Conservation (phyloP, 1,140 invertebrate genomes). For the Eueides isabella region DNA sequence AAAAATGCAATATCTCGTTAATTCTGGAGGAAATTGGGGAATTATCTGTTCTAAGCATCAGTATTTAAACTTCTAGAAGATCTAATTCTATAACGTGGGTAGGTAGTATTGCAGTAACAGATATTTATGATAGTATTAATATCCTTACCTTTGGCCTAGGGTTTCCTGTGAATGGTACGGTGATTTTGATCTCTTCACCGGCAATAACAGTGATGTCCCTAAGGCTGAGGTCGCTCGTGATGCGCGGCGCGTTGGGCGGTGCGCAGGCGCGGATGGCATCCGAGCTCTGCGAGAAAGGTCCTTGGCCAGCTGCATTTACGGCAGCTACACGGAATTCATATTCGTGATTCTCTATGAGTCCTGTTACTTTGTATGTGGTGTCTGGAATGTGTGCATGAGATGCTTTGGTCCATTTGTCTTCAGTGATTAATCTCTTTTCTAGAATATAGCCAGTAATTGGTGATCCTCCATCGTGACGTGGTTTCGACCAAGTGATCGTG, state of each 20-base stretch:
- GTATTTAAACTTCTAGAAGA: background rate
- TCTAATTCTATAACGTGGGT: background rate
- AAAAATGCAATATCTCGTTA: no score
- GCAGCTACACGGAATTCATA: constrained; percentile 99
- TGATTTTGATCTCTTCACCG: constrained; percentile 97
- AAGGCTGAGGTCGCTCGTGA: constrained; percentile 95
- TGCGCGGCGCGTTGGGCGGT: constrained; percentile 94
- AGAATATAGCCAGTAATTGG: constrained; percentile 96
- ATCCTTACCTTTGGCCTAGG: constrained; percentile 89
- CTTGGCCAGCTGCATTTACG: constrained; percentile 97
- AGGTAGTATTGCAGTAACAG: background rate
- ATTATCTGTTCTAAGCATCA: background rate
- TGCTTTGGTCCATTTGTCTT: constrained; percentile 96
- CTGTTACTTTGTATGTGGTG: constrained; percentile 91
- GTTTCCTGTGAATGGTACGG: constrained; percentile 95
- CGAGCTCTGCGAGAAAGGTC: constrained; percentile 94
- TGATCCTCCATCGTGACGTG: constrained; percentile 95
- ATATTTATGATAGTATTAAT: no score
- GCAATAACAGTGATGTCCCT: constrained; percentile 97
- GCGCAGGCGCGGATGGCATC: constrained; percentile 94
- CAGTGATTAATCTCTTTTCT: constrained; percentile 94
- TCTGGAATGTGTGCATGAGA: constrained; percentile 92
- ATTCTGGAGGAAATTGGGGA: no score
- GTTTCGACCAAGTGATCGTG: constrained; percentile 96
- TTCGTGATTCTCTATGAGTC: constrained; percentile 96